These are phyloP conservation scores for Panagrolaimus sp. DNA, from an alignment of 1,140 invertebrate species.

Conservation along the genomic window DNA sequence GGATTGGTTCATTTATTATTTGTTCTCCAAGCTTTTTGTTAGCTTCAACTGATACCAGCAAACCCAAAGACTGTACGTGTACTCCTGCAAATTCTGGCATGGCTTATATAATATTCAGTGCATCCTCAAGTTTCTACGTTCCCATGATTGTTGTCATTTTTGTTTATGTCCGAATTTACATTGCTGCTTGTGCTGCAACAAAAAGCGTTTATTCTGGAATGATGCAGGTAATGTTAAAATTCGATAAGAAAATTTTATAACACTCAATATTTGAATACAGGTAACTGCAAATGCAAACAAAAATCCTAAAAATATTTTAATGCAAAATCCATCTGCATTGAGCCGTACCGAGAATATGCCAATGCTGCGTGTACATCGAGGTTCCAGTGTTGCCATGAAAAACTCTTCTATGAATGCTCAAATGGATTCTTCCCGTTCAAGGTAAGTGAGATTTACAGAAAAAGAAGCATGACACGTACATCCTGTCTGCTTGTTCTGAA, in stretches of 20 bases:
- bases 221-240: slow-evolving; percentile 69
- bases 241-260: not conserved
- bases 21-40: slow-evolving; percentile 66
- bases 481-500: too few species aligned
- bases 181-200: slow-evolving; percentile 79
- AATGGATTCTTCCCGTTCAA: not conserved
- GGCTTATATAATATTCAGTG: slow-evolving; percentile 90
- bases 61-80: slow-evolving; percentile 42
- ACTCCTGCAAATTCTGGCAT: slow-evolving; percentile 68
- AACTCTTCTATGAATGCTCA: not conserved
- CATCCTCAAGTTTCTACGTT: slow-evolving; percentile 87
- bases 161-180: slow-evolving; percentile 91
- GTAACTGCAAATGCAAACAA: slow-evolving; percentile 60
- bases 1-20: slow-evolving; percentile 84
- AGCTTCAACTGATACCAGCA: slow-evolving; percentile 41
- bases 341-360: slow-evolving; percentile 69
- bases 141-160: slow-evolving; percentile 92
- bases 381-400: slow-evolving; percentile 56
- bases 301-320: slow-evolving; percentile 51
- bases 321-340: slow-evolving; percentile 59
- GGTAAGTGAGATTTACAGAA: not conserved
- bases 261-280: slow-evolving; percentile 24
- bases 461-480: too few species aligned
- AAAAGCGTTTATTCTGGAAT: slow-evolving; percentile 75
- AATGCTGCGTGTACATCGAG: slow-evolving; percentile 82